Percentiles rank a stretch among this genome's conserved stretches.
phyloP scores from a whole-genome alignment of 2,113 vertebrate genomes.

The Ellobius talpinus region DNA sequence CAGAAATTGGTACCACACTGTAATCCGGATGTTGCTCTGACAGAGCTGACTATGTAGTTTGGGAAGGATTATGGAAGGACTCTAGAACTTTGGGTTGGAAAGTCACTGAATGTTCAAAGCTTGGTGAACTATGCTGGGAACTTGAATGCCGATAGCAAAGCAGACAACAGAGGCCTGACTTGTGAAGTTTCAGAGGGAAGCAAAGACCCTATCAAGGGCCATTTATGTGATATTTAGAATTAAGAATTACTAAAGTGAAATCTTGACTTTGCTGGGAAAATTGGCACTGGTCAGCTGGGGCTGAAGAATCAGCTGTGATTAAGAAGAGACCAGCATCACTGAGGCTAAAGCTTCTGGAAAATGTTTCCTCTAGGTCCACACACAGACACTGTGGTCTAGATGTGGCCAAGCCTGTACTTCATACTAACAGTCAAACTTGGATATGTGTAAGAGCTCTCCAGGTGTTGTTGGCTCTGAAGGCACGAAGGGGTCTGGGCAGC shows the following conservation, averaged over 20 bases:
- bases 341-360: not conserved
- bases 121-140: not conserved
- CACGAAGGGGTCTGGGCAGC: not conserved
- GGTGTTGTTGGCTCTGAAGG: not conserved
- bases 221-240: not conserved
- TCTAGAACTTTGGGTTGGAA: not conserved
- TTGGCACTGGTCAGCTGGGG: not conserved
- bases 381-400: not conserved
- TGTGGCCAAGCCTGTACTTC: not conserved
- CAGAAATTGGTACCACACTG: not conserved
- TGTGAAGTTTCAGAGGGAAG: not conserved
- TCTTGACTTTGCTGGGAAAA: not conserved
- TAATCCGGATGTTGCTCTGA: not conserved
- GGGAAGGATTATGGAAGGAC: not conserved
- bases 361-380: not conserved
- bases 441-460: not conserved
- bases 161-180: not conserved
- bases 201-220: not conserved
- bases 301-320: not conserved
- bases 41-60: not conserved
- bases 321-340: not conserved
- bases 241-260: not conserved
- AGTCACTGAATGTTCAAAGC: not conserved
- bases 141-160: not conserved
- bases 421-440: not conserved